Evolutionary conservation across 2,888 invertebrate species (phyloP), one percentile per base, ranked within the genome.

Genomic region (Cabera pusaria): DNA sequence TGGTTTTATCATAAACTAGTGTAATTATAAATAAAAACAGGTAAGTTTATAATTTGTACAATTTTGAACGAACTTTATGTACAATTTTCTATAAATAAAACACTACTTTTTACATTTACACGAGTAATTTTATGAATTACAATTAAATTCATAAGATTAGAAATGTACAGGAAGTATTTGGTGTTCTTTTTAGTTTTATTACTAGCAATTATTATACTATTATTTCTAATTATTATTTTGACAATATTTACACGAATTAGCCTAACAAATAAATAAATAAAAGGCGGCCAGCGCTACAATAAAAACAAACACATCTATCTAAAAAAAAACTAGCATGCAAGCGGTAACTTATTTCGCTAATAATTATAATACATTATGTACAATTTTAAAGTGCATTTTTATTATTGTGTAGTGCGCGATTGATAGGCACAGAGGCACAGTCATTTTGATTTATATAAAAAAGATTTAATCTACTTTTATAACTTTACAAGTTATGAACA

Each of bases 341-440:
- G 44, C 45, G 22, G 23, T 22, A 35, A 29, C 16, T 29, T 20
- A 34, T 16, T 12, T 17, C 5, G 25, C 6, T 29, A 27, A 24
- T 28, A 32, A 21, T 39, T 42, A 40, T 31, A 32, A 18, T 49
- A 49, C 33, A 39, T 9, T 49, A 48, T 50, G 20, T 51, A 50
- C 44, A 55, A 23, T 37, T 50, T 39, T 52, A 31, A 32, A 56
- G 59, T 65, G 63, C 65, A 61, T 59, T 60, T 62, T 71, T 77
- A 77, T 77, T 79, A 72, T 78, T 73, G 69, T 65, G 61, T 61
- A 68, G 83, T 86, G 83, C 83, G 73, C 65, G 62, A 63, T 68
- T 61, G 72, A 73, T 80, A 86, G 85, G 86, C 86, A 86, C 84
- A 67, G 73, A 78, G 80, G 77, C 81, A 82, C 80, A 83, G 83